Percentiles rank a stretch among this genome's conserved stretches.
Evolutionary conservation across 2,888 invertebrate species (phyloP).

Genomic region (Ormyrus rosae): DNA sequence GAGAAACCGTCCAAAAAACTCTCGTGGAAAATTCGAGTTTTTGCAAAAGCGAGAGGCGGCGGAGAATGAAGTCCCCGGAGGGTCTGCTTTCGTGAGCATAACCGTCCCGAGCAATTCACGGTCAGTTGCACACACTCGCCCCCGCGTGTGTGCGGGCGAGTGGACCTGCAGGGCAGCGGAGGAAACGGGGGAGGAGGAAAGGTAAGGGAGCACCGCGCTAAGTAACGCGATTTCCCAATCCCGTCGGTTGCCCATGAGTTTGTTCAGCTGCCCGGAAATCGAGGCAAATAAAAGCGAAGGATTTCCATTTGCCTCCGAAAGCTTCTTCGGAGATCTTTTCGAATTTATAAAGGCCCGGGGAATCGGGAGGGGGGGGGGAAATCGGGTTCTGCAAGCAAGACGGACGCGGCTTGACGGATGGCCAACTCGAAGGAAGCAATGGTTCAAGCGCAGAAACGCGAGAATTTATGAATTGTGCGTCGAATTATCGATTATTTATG

Average conservation of each 20-base stretch:
- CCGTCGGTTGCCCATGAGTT: background rate
- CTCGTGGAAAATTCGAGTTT: background rate
- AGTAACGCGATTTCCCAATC: slow-evolving; percentile 37
- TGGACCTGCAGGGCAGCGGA: background rate
- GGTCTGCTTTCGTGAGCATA: slow-evolving; percentile 8
- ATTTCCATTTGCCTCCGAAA: background rate
- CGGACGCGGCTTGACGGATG: too few relatives aligned
- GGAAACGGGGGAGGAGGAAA: slow-evolving; percentile 3
- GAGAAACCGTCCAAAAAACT: too few relatives aligned
- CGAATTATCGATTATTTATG: too few relatives aligned
- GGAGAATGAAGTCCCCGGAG: slow-evolving; percentile 23
- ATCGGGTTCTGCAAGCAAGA: too few relatives aligned
- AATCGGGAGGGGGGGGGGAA: too few relatives aligned
- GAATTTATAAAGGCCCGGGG: too few relatives aligned
- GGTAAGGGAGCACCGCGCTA: background rate
- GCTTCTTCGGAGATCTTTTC: too few relatives aligned
- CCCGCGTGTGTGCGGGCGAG: background rate
- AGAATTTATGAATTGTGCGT: too few relatives aligned
- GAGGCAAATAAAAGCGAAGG: background rate
- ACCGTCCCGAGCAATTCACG: slow-evolving; percentile 19
- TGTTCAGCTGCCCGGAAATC: slow-evolving; percentile 34
- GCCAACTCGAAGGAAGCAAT: too few relatives aligned
- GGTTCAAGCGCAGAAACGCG: too few relatives aligned
- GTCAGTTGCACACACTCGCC: slow-evolving; percentile 21
- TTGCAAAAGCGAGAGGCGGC: background rate